Evolutionary conservation across 2,797 vertebrate genomes (phyloP).

Genomic region (Betta splendens): DNA sequence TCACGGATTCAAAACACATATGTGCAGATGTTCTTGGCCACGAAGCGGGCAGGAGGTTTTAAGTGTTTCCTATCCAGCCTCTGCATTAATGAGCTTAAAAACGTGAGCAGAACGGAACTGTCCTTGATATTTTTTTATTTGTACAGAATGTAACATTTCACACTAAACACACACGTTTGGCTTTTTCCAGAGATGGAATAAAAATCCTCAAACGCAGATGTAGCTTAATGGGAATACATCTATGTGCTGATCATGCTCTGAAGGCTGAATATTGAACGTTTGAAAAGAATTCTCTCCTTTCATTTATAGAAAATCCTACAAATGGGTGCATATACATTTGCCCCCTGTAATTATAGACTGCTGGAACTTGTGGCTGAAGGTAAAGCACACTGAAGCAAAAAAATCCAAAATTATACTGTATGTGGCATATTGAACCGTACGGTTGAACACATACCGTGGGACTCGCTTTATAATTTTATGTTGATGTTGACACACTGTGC

Average conservation of each 20-base stretch:
- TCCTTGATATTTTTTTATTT: constrained; percentile 52
- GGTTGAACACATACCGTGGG: constrained; percentile 43
- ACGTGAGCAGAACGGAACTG: constrained; percentile 1
- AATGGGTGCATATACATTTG: constrained; percentile 46
- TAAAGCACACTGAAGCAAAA: constrained; percentile 67
- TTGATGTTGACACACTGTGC: constrained; percentile 11
- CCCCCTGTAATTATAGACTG: constrained; percentile 60
- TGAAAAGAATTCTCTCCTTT: constrained; percentile 49
- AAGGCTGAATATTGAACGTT: constrained; percentile 37
- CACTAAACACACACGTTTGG: constrained; percentile 8
- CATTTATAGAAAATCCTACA: constrained; percentile 51
- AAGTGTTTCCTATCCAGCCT: constrained; percentile 36
- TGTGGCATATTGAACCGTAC: constrained; percentile 49
- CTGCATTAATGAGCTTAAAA: constrained; percentile 20
- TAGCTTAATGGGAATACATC: constrained; percentile 30
- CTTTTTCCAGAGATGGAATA: constrained; percentile 29
- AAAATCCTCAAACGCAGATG: constrained; percentile 37
- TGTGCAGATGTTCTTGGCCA: constrained; percentile 57
- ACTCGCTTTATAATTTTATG: constrained; percentile 37
- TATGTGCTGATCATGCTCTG: constrained; percentile 18
- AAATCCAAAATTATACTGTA: constrained; percentile 68
- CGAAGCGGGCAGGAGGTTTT: constrained; percentile 27
- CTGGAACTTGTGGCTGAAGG: constrained; percentile 67
- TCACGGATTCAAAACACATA: constrained; percentile 63
- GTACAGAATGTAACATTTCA: constrained; percentile 18